These are phyloP conservation scores for Rhodophaea formosa DNA, from an alignment of 2,888 invertebrate genomes.

Conservation along the genomic window DNA sequence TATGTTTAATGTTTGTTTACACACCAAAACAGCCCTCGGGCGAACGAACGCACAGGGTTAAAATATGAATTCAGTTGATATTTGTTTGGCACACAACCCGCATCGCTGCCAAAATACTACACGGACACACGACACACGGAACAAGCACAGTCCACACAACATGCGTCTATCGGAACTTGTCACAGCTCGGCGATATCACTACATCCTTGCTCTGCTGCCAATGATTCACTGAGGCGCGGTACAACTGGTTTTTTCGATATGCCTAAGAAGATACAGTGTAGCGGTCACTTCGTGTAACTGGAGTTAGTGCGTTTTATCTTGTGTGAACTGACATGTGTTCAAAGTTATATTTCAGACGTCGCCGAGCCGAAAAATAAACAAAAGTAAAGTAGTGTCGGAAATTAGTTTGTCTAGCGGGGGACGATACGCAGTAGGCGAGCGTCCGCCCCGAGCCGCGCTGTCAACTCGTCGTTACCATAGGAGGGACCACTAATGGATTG, in stretches of 20 bases:
- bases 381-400: conserved; percentile 8
- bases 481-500: conserved; percentile 70
- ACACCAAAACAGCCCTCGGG: conserved; percentile 24
- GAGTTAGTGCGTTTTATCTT: conserved; percentile 13
- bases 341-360: conserved; percentile 5
- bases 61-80: conserved; percentile 34
- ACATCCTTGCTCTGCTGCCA: conserved; percentile 51
- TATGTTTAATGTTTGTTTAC: conserved; percentile 5
- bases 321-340: conserved; percentile 16
- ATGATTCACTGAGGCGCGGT: conserved; percentile 56
- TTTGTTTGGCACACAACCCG: conserved; percentile 22
- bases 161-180: conserved; percentile 21
- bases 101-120: conserved; percentile 26
- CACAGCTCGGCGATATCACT: conserved; percentile 42
- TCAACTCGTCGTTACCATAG: conserved; percentile 64
- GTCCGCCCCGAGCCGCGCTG: conserved; percentile 51
- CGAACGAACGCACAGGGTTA: conserved; percentile 27
- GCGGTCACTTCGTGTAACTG: conserved; percentile 33
- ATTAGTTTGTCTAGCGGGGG: conserved; percentile 37
- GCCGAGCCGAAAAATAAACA: neutral
- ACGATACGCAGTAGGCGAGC: conserved; percentile 34
- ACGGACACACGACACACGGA: conserved; percentile 17
- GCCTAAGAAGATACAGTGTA: conserved; percentile 38
- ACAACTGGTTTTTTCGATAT: conserved; percentile 48
- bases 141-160: conserved; percentile 17